These are phyloP conservation scores for Yponomeuta cagnagella DNA, from an alignment of 2,888 invertebrate species.

Conservation along the genomic window DNA sequence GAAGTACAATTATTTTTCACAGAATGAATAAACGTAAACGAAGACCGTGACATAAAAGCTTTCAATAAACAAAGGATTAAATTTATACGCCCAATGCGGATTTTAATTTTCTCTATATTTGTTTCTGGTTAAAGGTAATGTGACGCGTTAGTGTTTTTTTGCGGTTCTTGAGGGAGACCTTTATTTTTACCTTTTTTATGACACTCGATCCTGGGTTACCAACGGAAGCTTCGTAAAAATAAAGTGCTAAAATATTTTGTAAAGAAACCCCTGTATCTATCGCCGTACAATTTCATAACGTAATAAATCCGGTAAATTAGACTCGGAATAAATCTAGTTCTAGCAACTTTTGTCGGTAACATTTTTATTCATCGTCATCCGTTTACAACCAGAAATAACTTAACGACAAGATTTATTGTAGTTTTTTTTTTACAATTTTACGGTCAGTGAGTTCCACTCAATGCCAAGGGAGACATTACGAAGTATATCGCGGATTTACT, in stretches of 20 bases:
- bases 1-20: too few species aligned
- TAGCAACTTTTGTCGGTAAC: too few species aligned
- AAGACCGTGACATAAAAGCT: not conserved
- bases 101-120: slow-evolving; percentile 1
- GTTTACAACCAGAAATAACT: not conserved
- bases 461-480: slow-evolving; percentile 64
- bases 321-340: too few species aligned
- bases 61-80: slow-evolving; percentile 5
- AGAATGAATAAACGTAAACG: too few species aligned
- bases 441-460: slow-evolving; percentile 64
- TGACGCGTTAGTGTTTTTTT: not conserved
- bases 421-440: slow-evolving; percentile 71
- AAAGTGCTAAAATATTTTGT: too few species aligned
- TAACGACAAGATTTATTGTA: slow-evolving; percentile 57
- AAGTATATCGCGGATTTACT: slow-evolving; percentile 69
- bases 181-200: too few species aligned
- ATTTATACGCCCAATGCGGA: not conserved
- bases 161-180: not conserved
- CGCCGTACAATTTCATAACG: too few species aligned
- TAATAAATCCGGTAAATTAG: too few species aligned
- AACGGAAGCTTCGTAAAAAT: too few species aligned
- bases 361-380: not conserved
- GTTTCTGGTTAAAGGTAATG: not conserved
- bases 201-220: too few species aligned
- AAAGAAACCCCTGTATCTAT: too few species aligned